A percentile compares a stretch with the other conserved stretches of the same genome.
Conservation (phyloP, 2,113 vertebrate species). For the Beaufortia kweichowensis region DNA sequence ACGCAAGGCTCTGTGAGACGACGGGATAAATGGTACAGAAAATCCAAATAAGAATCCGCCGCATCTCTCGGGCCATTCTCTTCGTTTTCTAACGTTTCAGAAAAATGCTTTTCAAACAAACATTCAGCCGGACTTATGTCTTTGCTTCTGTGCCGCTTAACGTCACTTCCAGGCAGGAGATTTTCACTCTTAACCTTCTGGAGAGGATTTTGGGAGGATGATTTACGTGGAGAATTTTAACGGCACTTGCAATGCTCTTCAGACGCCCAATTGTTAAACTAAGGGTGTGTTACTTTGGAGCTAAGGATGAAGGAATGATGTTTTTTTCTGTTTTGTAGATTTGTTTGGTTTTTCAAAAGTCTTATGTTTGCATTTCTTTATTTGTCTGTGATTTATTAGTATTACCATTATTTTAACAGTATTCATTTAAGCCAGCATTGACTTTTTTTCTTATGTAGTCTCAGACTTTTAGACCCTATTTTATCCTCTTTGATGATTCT, state of each 20-base stretch:
- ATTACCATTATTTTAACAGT: too few relatives aligned
- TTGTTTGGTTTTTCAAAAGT: neutral
- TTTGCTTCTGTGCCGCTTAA: neutral
- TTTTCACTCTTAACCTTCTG: neutral
- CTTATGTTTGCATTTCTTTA: too few relatives aligned
- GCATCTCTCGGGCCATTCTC: neutral
- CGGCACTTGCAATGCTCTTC: neutral
- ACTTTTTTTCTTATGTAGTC: too few relatives aligned
- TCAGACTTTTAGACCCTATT: too few relatives aligned
- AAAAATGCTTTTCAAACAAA: conserved; percentile 19
- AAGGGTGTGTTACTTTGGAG: conserved; percentile 13
- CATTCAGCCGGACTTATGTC: neutral
- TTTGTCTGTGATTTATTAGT: too few relatives aligned
- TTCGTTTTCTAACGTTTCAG: neutral
- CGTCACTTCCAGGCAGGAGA: neutral
- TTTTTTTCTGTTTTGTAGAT: neutral
- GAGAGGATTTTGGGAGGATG: conserved; percentile 35
- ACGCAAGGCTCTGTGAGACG: neutral
- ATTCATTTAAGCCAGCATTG: too few relatives aligned
- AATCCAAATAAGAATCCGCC: neutral
- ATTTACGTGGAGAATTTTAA: neutral
- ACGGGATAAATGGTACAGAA: conserved; percentile 5
- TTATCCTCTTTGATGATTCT: too few relatives aligned
- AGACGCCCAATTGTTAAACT: neutral
- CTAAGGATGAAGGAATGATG: neutral